Base-by-base conservation (phyloP, 2,888 invertebrate genomes). In the Torymus auratus region DNA sequence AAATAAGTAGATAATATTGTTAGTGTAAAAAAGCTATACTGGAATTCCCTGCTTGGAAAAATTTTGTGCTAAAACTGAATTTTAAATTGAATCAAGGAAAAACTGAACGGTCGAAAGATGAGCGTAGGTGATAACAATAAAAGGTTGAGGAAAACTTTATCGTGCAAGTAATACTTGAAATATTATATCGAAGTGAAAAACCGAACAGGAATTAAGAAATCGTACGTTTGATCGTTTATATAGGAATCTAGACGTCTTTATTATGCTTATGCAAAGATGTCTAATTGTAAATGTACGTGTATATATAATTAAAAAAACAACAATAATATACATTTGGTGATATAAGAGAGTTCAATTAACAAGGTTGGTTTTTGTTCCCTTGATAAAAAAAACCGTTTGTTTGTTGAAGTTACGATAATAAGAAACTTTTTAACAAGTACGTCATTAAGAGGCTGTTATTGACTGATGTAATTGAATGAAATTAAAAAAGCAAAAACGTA, bases 281-380 rank as follows among this genome's bases (percentile, higher is more conserved):
- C 84, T 80, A 84, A 84, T 72, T 87, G 84, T 87, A 86, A 77
- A 85, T 88, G 84, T 86, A 87, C 64, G 55, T 78, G 74, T 80
- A 87, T 84, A 86, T 85, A 83, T 85, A 84, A 83, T 85, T 85
- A 0, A 70, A 75, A 53, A 77, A 78, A 61, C 50, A 55, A 70
- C 15, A 86, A 80, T 84, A 83, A 83, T 81, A 83, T 85, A 83
- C 52, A 64, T 77, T 86, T 85, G 83, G 82, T 85, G 85, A 86
- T 84, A 85, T 84, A 84, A 83, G 85, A 86, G 85, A 87, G 85
- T 86, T 88, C 83, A 85, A 85, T 89, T 84, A 85, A 87, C 17
- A 7, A n/a, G 7, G 65, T 60, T 28, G 12, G 17, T 73, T 72
- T 68, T 68, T 56, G 13, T 71, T 78, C 10, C 23, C n/a, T 20